Evolutionary conservation across 2,113 vertebrate species (phyloP).

Genomic region (Gulo gulo): DNA sequence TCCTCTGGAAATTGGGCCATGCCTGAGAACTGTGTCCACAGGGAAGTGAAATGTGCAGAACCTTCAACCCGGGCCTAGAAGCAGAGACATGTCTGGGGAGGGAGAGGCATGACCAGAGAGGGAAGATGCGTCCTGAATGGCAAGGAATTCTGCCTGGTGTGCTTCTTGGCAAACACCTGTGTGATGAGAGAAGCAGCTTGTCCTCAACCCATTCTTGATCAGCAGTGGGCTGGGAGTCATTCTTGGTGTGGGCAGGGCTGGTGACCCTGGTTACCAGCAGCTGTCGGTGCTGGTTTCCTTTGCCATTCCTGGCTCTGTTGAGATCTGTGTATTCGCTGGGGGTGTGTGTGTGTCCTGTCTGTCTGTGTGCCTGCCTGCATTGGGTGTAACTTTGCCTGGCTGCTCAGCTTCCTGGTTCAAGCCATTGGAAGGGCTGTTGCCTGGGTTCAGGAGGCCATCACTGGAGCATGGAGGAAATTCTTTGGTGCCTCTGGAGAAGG

Average conservation of each 20-base stretch:
- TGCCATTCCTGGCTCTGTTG: background rate
- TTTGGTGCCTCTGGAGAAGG: background rate
- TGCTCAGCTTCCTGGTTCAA: background rate
- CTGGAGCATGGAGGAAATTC: background rate
- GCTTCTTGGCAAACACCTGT: background rate
- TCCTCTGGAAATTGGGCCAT: background rate
- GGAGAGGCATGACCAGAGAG: background rate
- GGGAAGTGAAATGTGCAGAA: background rate
- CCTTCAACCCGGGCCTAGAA: background rate
- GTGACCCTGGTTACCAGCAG: background rate
- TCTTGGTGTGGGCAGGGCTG: background rate
- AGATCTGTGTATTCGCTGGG: background rate
- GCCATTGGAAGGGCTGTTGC: background rate
- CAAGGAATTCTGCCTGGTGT: background rate
- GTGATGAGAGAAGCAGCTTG: background rate
- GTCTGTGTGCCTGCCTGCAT: background rate
- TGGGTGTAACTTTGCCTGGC: background rate
- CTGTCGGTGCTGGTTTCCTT: background rate
- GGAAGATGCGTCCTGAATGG: background rate
- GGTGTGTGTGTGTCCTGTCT: background rate
- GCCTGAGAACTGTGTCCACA: fast-evolving
- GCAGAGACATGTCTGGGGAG: background rate
- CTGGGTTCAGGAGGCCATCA: background rate
- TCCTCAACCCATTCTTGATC: background rate
- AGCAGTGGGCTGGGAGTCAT: background rate